Percentiles rank a stretch among this genome's conserved stretches.
These are phyloP conservation scores for Conomelus anceps DNA, from an alignment of 2,888 invertebrate genomes.

Conservation along the genomic window DNA sequence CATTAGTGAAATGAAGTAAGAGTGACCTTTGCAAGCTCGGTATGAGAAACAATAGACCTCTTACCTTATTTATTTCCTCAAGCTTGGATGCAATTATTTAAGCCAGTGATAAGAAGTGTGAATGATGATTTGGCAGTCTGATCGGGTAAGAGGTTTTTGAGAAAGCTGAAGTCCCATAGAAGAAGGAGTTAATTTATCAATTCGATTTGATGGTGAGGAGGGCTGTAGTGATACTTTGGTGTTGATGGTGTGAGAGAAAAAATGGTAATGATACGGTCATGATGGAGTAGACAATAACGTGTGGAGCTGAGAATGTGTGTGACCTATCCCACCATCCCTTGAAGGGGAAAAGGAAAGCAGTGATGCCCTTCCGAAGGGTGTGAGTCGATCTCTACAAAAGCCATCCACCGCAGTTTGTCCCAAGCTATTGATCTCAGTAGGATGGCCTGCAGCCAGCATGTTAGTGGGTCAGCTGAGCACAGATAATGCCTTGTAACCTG, in stretches of 20 bases:
- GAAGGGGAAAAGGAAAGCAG: neutral
- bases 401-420: neutral
- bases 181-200: too few relatives aligned
- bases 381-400: neutral
- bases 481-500: neutral
- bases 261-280: neutral
- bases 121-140: too few relatives aligned
- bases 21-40: too few relatives aligned
- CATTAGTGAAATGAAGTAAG: too few relatives aligned
- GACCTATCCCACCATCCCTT: neutral
- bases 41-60: too few relatives aligned
- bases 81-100: too few relatives aligned
- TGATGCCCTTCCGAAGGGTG: neutral
- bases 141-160: too few relatives aligned
- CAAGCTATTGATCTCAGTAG: neutral
- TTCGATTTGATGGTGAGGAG: too few relatives aligned
- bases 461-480: neutral
- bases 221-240: neutral
- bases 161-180: too few relatives aligned
- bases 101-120: too few relatives aligned
- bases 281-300: neutral
- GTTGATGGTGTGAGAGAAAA: neutral
- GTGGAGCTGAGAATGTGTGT: neutral
- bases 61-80: too few relatives aligned
- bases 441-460: neutral